These are phyloP conservation scores for Muraenolepis orangiensis DNA, from an alignment of 2,797 vertebrate species.

Conservation along the genomic window DNA sequence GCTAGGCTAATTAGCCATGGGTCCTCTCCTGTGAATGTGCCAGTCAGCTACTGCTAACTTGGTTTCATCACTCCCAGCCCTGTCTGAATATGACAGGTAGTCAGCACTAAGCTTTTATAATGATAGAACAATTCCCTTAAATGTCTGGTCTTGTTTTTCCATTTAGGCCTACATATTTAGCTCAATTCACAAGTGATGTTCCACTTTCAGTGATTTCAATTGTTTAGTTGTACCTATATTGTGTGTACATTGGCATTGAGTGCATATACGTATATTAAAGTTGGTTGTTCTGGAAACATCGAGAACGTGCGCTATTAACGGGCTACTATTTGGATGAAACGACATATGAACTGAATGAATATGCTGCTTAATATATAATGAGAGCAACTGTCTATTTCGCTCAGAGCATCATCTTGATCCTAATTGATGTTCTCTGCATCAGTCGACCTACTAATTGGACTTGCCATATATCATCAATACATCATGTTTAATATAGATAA, in stretches of 20 bases:
- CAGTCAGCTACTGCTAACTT: conserved; percentile 22
- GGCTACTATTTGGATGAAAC: neutral
- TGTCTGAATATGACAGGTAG: neutral
- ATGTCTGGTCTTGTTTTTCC: neutral
- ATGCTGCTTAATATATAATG: neutral
- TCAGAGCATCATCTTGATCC: neutral
- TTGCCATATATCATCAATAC: neutral
- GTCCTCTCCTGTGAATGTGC: conserved; percentile 28
- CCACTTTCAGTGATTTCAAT: neutral
- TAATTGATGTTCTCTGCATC: neutral
- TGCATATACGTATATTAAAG: neutral
- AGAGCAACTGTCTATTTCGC: neutral
- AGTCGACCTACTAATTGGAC: neutral
- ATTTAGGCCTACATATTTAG: neutral
- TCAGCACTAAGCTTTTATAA: neutral
- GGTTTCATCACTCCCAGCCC: conserved; percentile 34
- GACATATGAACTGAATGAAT: too few relatives aligned
- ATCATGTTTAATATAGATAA: neutral
- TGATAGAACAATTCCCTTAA: neutral
- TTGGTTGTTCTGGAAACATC: neutral
- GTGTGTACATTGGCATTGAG: neutral
- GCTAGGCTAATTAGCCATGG: conserved; percentile 9
- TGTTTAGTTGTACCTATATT: neutral
- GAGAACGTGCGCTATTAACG: neutral
- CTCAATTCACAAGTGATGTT: neutral